These are phyloP conservation scores for Trinectes maculatus DNA, from an alignment of 2,113 vertebrate genomes.

Conservation along the genomic window DNA sequence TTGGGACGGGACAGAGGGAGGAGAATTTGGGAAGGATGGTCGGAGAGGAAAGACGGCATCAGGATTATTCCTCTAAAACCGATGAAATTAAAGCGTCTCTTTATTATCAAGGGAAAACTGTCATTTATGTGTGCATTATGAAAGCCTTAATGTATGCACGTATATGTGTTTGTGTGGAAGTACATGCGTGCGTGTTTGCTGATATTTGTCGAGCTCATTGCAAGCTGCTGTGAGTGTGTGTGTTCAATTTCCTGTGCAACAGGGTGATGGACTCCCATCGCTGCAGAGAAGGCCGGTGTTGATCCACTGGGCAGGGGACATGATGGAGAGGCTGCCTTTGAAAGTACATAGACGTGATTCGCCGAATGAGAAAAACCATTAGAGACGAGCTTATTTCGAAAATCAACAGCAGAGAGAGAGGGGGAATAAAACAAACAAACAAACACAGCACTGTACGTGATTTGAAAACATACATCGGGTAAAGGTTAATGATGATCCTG, in stretches of 20 bases:
- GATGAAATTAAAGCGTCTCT: constrained; percentile 75
- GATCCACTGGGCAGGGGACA: constrained; percentile 31
- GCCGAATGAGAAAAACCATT: constrained; percentile 59
- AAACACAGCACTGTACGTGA: constrained; percentile 40
- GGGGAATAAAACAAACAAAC: no score
- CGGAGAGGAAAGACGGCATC: constrained; percentile 25
- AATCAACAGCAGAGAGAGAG: constrained; percentile 34
- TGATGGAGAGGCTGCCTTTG: constrained; percentile 53
- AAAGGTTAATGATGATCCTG: constrained; percentile 62
- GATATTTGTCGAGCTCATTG: constrained; percentile 18
- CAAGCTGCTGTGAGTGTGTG: constrained; percentile 18
- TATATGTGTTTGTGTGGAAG: not conserved
- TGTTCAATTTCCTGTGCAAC: constrained; percentile 57
- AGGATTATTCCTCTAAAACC: constrained; percentile 49
- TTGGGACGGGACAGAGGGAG: constrained; percentile 38
- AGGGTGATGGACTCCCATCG: constrained; percentile 29
- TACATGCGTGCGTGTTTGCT: not conserved
- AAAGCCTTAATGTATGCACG: constrained; percentile 14
- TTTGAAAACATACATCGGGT: constrained; percentile 44
- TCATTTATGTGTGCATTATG: not conserved
- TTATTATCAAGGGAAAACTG: constrained; percentile 59
- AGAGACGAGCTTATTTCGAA: constrained; percentile 53
- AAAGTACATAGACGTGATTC: constrained; percentile 58
- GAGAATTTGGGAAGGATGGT: constrained; percentile 66
- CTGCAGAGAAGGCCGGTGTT: constrained; percentile 44